Percentiles rank a stretch among this genome's conserved stretches.
Evolutionary conservation across 2,888 invertebrate genomes (phyloP).

Genomic region (Eustalomyia histrio): DNA sequence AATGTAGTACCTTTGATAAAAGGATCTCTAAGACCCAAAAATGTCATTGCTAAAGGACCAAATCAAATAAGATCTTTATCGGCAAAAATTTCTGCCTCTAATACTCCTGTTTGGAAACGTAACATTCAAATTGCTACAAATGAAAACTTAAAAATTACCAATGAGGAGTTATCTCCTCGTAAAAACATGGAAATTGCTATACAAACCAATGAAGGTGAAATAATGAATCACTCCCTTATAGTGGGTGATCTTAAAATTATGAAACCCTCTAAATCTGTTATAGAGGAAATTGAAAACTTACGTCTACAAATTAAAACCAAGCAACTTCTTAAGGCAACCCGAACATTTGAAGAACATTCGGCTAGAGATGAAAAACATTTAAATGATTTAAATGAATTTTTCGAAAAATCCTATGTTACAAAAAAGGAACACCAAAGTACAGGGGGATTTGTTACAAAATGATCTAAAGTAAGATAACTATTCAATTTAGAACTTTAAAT

Average conservation of each 20-base stretch:
- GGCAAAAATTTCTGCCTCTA: neutral
- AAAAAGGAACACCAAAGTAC: slow-evolving; percentile 67
- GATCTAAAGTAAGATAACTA: slow-evolving; percentile 65
- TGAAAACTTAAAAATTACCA: neutral
- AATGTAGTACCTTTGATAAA: no score
- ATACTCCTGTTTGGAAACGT: neutral
- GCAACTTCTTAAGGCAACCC: slow-evolving; percentile 63
- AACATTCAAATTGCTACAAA: neutral
- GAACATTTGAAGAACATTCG: slow-evolving; percentile 71
- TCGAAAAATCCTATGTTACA: slow-evolving; percentile 71
- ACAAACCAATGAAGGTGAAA: slow-evolving; percentile 74
- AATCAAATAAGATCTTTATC: neutral
- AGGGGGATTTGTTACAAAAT: slow-evolving; percentile 26
- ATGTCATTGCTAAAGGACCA: neutral
- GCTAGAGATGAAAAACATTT: slow-evolving; percentile 73
- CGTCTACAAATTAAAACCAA: slow-evolving; percentile 66
- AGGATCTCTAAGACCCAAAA: no score
- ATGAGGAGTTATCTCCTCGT: neutral
- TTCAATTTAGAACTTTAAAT: neutral
- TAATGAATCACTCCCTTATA: slow-evolving; percentile 70
- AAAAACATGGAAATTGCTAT: slow-evolving; percentile 66
- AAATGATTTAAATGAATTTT: slow-evolving; percentile 73
- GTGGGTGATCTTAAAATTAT: slow-evolving; percentile 71
- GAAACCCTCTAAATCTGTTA: slow-evolving; percentile 69
- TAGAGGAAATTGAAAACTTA: slow-evolving; percentile 68